Base-by-base conservation (phyloP, 2,797 vertebrate species). In the Perodicticus potto region DNA sequence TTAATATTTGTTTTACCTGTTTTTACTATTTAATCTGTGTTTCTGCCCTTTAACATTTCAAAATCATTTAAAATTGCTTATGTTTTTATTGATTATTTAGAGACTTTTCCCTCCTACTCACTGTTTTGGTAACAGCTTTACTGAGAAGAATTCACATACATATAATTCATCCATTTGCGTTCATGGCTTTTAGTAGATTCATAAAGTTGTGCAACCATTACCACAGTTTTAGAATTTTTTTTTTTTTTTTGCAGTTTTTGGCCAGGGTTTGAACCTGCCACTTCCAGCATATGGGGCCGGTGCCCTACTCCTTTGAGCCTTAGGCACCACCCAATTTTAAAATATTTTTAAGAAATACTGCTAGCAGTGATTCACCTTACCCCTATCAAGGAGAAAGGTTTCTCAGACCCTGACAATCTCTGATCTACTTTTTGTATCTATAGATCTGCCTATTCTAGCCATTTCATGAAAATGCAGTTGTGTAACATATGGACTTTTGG, bases 61-160 rank as follows among this genome's bases (percentile, higher is more conserved):
- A 74, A 89, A 63, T 89, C 25, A 69, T 37, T 94, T 80, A n/a
- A 81, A 67, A 82, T 86, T 94, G 74, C 23, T 91, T 59, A 43
- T 37, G n/a, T 29, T 34, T 82, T 94, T 65, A 34, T 45, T 65
- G 78, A 88, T 78, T 83, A 83, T 25, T 59, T 59, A 8, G 76
- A 57, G 67, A 34, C 22, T 76, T 70, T 7, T 3, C 4, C 11
- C 20, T 32, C 8, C 32, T 3, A n/a, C 67, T 90, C 45, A 86
- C 45, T 93, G 40, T 65, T 90, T 81, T 43, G 27, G 20, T 19
- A 93, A 69, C 40, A 61, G n/a, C 19, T 43, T 4, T 40, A 59
- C 34, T 72, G 70, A 83, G 55, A 55, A 69, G 53, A 95, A 69
- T 80, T 90, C n/a, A 59, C 27, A 49, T n/a, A 53, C 29, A 20